Conservation (phyloP, 2,888 invertebrate species). For the Drosophila kanekoi region DNA sequence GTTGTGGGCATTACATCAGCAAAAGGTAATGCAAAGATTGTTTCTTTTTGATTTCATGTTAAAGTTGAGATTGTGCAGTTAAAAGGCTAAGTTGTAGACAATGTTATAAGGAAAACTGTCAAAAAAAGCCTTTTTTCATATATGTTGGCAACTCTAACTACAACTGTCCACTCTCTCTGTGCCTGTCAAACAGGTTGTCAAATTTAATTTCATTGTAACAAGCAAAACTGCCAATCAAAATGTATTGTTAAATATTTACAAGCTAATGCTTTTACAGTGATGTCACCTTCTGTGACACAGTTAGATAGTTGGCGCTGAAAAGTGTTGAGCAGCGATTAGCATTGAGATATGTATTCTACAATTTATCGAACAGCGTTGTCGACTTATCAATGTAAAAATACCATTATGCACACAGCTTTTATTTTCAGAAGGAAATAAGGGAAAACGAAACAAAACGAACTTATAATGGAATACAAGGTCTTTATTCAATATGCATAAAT, state of each 20-base stretch:
- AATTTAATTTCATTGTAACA: neutral
- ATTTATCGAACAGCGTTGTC: too few relatives aligned
- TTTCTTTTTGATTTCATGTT: neutral
- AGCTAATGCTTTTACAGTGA: neutral
- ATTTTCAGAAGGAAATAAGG: too few relatives aligned
- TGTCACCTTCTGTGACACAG: neutral
- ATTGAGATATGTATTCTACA: too few relatives aligned
- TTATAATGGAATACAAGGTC: too few relatives aligned
- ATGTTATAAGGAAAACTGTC: too few relatives aligned
- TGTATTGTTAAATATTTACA: neutral
- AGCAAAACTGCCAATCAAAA: neutral
- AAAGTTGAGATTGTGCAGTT: neutral
- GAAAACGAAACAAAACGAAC: too few relatives aligned
- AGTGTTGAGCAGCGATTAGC: too few relatives aligned
- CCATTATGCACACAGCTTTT: too few relatives aligned
- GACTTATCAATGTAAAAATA: too few relatives aligned
- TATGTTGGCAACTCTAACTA: neutral
- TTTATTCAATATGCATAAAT: neutral
- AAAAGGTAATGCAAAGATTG: neutral
- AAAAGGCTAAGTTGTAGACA: too few relatives aligned
- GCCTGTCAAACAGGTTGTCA: neutral
- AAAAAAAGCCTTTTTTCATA: neutral
- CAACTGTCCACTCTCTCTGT: neutral
- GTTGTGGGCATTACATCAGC: neutral
- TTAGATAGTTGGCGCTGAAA: too few relatives aligned